Conservation (phyloP, 2,113 vertebrate genomes). For the Centropus bengalensis region DNA sequence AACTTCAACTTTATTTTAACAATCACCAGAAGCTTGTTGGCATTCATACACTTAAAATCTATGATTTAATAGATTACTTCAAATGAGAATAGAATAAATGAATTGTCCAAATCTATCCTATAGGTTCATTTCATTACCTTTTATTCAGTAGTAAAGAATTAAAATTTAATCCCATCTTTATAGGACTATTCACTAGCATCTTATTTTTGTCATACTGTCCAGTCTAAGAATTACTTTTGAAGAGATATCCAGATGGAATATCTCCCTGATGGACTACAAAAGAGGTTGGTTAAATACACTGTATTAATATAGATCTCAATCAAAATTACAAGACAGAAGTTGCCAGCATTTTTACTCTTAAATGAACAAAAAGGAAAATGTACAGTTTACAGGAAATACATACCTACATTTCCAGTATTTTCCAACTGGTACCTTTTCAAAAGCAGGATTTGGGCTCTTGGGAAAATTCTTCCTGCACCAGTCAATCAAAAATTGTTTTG, state of each 20-base stretch:
- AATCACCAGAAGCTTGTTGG: background rate
- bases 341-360: background rate
- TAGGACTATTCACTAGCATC: background rate
- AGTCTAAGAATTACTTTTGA: background rate
- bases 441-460: constrained; percentile 90
- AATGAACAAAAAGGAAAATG: background rate
- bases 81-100: background rate
- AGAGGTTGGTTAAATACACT: background rate
- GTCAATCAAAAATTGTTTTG: constrained; percentile 98
- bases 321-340: background rate
- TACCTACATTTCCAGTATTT: constrained; percentile 96
- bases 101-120: background rate
- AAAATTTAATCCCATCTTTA: background rate
- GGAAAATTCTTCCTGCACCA: constrained; percentile 97
- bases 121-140: background rate
- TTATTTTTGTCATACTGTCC: background rate
- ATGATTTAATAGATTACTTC: background rate
- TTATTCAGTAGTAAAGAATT: background rate
- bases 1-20: background rate
- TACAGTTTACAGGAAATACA: constrained; percentile 49
- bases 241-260: background rate
- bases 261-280: fast-evolving
- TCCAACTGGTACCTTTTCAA: constrained; percentile 90
- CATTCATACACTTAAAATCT: background rate
- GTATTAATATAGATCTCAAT: background rate